phyloP scores from a whole-genome alignment of 2,888 invertebrate genomes.

The Rhogogaster chlorosoma region DNA sequence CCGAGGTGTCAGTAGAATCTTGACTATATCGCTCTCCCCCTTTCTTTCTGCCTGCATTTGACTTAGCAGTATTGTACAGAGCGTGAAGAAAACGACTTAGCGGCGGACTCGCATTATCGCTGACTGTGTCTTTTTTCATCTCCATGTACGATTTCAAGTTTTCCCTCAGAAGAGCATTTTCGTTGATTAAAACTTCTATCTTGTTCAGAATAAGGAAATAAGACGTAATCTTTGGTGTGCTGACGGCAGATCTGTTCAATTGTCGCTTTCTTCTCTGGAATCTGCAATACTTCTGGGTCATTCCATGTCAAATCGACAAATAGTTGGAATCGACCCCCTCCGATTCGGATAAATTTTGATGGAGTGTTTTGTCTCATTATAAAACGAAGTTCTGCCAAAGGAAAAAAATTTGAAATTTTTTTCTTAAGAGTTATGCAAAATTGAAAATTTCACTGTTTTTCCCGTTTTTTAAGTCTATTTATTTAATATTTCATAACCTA shows the following conservation, averaged over 20 bases:
- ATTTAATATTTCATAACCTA: too few relatives aligned
- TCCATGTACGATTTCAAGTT: not conserved
- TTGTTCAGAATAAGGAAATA: conserved; percentile 27
- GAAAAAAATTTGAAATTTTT: too few relatives aligned
- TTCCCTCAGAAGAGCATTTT: conserved; percentile 12
- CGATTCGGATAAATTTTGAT: too few relatives aligned
- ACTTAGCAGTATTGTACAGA: not conserved
- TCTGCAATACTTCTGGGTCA: not conserved
- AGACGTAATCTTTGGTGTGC: not conserved
- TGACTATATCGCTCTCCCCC: conserved; percentile 17
- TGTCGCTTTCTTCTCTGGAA: not conserved
- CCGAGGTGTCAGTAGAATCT: too few relatives aligned
- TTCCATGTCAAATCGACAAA: too few relatives aligned
- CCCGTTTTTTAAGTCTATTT: too few relatives aligned
- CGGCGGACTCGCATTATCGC: not conserved
- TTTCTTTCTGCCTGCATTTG: not conserved
- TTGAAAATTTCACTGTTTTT: too few relatives aligned
- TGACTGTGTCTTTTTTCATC: not conserved
- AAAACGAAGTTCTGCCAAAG: too few relatives aligned
- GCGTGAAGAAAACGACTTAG: not conserved
- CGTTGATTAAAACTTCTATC: conserved; percentile 18
- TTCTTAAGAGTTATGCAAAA: too few relatives aligned
- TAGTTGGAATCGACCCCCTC: too few relatives aligned
- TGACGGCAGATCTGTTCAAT: not conserved
- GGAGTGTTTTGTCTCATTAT: too few relatives aligned